Conservation (phyloP, 2,113 vertebrate genomes). For the Cyanoderma ruficeps region DNA sequence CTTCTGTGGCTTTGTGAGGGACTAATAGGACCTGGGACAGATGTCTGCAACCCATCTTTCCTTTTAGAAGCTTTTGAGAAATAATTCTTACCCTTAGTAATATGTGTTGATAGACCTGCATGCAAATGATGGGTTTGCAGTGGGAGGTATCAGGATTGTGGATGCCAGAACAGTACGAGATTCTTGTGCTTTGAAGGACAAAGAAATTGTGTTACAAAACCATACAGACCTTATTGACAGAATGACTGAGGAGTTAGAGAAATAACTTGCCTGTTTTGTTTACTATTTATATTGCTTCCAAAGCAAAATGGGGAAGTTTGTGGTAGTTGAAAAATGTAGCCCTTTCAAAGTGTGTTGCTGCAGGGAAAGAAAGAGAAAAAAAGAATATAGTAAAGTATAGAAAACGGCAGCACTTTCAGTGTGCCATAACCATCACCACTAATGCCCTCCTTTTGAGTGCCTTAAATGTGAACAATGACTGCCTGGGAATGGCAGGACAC, state of each 20-base stretch:
- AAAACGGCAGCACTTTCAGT: background rate
- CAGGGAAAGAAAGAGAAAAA: background rate
- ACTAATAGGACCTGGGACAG: background rate
- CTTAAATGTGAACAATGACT: background rate
- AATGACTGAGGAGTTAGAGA: background rate
- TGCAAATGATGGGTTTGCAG: background rate
- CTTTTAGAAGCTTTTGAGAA: background rate
- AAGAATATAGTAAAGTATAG: background rate
- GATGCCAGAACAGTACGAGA: background rate
- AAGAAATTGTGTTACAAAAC: background rate
- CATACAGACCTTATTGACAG: background rate
- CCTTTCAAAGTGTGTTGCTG: background rate
- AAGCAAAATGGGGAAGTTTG: background rate
- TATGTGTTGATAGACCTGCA: background rate
- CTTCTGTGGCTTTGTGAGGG: background rate
- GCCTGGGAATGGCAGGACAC: background rate
- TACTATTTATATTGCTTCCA: background rate
- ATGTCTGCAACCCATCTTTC: background rate
- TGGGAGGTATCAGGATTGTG: background rate
- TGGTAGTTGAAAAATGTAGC: background rate
- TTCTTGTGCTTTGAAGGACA: background rate
- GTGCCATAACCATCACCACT: background rate
- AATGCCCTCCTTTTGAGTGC: background rate
- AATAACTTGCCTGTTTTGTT: background rate
- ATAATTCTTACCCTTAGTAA: background rate